These are phyloP conservation scores for Oophaga sylvatica DNA, from an alignment of 2,797 vertebrate species.

Conservation along the genomic window DNA sequence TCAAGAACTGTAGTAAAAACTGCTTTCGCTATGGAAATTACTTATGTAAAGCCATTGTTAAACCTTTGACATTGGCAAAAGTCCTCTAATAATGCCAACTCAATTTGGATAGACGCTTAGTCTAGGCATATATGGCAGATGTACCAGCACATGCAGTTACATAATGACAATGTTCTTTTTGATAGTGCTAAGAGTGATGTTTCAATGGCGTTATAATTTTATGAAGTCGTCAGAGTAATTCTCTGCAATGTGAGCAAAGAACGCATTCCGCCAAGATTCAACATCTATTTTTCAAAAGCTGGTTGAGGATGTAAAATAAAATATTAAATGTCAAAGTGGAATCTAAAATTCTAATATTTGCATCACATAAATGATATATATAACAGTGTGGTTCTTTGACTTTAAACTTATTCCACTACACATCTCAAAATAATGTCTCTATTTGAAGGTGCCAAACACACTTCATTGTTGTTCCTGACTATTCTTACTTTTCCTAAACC, in stretches of 20 bases:
- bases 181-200: background rate
- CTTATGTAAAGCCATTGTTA: background rate
- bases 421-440: conserved; percentile 22
- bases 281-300: conserved; percentile 51
- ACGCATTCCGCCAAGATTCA: conserved; percentile 10
- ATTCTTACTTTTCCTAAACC: conserved; percentile 14
- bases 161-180: background rate
- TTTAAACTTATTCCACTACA: background rate
- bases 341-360: conserved; percentile 50
- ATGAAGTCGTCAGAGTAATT: conserved; percentile 44
- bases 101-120: background rate
- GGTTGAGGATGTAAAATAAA: conserved; percentile 49
- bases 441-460: conserved; percentile 31
- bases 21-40: no score
- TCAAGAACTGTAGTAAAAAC: no score
- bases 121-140: background rate
- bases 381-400: conserved; percentile 19
- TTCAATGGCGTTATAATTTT: conserved; percentile 44
- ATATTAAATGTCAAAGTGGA: conserved; percentile 45
- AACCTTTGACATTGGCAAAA: background rate
- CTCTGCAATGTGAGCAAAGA: conserved; percentile 27
- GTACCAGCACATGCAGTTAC: background rate
- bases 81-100: background rate
- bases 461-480: conserved; percentile 34
- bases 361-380: conserved; percentile 42